Base-by-base conservation (phyloP, 1,140 invertebrate species). In the Trachymyrmex cornetzi region DNA sequence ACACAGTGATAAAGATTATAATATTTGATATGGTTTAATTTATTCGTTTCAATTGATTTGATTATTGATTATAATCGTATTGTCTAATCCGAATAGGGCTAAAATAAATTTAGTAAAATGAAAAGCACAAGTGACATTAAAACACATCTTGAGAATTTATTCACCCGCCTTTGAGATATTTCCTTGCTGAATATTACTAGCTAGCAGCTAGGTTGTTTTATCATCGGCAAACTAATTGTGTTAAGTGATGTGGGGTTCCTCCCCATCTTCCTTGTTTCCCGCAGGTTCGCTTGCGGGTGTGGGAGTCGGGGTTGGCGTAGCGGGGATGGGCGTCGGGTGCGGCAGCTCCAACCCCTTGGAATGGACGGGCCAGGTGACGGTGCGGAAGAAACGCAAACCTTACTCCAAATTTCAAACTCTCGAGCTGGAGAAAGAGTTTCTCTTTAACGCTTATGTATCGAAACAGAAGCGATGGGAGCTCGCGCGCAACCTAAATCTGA, bases 391-490 rank as follows among this genome's bases (percentile, higher is more conserved):
- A 96, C 98, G 99, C 95, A 99, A 99, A 95, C 99, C 99, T 0
- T 99, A 99, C 95, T 99, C 98, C 22, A 99, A 99, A 95, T 99
- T 98, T 95, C 99, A 99, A 94, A 99, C 98, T 0, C 96, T 99
- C 91, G 99, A 99, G 95, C 95, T 99, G 92, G 99, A 99, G 95
- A 99, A 99, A 95, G 99, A 99, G 96, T 99, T 99, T 95, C 97
- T 99, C 9, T 99, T 98, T 95, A 99, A 99, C 96, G 98, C 98
- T 27, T 99, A 99, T 96, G 98, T 99, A 44, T 99, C 98, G 71
- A 99, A 99, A 95, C 99, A 99, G 95, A 99, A 99, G 94, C 97
- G 99, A 86, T 99, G 98, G 98, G 99, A 99, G 95, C 95, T 99
- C 91, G 98, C 99, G 90, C 96, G 98, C 84, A 99, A 98, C 94